phyloP scores from a whole-genome alignment of 1,140 invertebrate species.

The Diabrotica virgifera region DNA sequence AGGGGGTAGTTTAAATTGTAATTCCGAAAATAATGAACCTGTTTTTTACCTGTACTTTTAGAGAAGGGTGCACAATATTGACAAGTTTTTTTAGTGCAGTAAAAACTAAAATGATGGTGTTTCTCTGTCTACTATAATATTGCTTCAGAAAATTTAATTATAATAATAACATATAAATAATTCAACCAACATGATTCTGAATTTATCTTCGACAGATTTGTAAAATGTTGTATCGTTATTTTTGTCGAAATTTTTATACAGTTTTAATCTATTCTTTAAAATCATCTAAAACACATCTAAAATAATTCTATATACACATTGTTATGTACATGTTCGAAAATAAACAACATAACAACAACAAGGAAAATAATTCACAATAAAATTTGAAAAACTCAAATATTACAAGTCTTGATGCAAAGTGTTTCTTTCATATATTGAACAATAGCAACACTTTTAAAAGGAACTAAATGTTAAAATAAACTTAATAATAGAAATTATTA shows the following conservation, averaged over 20 bases:
- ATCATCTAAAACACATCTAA: conserved; percentile 9
- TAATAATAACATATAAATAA: too few species aligned
- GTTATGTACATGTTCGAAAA: conserved; percentile 16
- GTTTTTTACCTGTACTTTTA: too few species aligned
- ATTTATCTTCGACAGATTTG: too few species aligned
- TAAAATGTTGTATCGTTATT: background rate
- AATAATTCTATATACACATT: conserved; percentile 1
- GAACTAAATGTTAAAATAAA: conserved; percentile 14
- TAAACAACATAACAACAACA: conserved; percentile 23
- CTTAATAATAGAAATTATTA: conserved; percentile 1
- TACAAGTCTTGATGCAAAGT: conserved; percentile 17
- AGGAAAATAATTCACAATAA: conserved; percentile 16
- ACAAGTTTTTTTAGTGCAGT: too few species aligned
- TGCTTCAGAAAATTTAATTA: background rate
- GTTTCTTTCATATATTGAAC: background rate
- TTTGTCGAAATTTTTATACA: background rate
- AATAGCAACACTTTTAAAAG: background rate
- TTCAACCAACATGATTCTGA: too few species aligned
- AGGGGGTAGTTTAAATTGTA: too few species aligned
- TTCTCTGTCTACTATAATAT: too few species aligned
- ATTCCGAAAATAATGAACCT: too few species aligned
- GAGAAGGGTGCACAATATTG: too few species aligned
- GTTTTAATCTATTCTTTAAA: conserved; percentile 6
- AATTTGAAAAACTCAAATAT: conserved; percentile 24
- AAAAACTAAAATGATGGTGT: too few species aligned